A percentile compares a stretch with the other conserved stretches of the same genome.
phyloP scores from a whole-genome alignment of 2,888 invertebrate species.

The Caenorhabditis wallacei region DNA sequence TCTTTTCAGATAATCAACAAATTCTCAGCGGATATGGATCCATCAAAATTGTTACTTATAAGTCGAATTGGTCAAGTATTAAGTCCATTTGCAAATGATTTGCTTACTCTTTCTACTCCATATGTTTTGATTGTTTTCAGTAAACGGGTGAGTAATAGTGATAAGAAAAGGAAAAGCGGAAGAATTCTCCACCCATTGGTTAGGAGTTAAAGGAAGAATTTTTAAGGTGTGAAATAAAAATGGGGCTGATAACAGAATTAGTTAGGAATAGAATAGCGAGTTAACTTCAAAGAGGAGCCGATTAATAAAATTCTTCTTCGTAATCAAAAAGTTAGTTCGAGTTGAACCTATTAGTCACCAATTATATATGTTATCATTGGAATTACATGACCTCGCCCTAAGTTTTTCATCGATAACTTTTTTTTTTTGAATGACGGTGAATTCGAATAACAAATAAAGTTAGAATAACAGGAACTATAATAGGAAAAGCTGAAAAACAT shows the following conservation, averaged over 20 bases:
- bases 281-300: slow-evolving; percentile 32
- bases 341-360: slow-evolving; percentile 18
- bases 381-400: slow-evolving; percentile 25
- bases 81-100: slow-evolving; percentile 47
- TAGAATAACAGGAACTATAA: slow-evolving; percentile 26
- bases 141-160: slow-evolving; percentile 45
- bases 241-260: slow-evolving; percentile 12
- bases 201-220: not conserved
- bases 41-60: slow-evolving; percentile 29
- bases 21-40: slow-evolving; percentile 47
- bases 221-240: slow-evolving; percentile 12
- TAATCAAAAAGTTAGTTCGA: not conserved
- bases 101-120: slow-evolving; percentile 51
- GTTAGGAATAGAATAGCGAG: not conserved
- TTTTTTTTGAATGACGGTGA: not conserved
- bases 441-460: not conserved
- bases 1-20: slow-evolving; percentile 53
- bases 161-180: slow-evolving; percentile 1
- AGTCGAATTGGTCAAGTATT: slow-evolving; percentile 43
- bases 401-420: slow-evolving; percentile 12
- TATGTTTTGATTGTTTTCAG: slow-evolving; percentile 54
- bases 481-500: slow-evolving; percentile 22
- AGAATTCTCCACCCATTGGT: not conserved
- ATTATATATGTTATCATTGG: slow-evolving; percentile 10
- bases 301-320: slow-evolving; percentile 7